Conservation (phyloP, 2,113 vertebrate species). For the Tragelaphus strepsiceros region DNA sequence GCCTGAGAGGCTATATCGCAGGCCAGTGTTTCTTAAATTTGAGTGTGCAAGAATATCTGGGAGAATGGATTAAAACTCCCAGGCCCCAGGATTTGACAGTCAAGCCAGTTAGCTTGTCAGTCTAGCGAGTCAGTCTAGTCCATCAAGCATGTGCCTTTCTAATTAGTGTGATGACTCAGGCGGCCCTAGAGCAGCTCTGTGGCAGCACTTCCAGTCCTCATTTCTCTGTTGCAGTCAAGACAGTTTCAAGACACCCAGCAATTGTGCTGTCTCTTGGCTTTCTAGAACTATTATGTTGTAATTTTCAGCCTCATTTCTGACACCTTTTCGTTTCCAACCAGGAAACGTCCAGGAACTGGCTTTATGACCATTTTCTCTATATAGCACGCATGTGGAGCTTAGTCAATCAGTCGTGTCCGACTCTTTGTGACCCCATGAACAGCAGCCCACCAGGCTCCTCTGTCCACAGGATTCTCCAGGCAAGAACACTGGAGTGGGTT, state of each 20-base stretch:
- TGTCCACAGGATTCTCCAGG: not conserved
- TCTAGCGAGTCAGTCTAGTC: not conserved
- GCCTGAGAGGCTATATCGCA: not conserved
- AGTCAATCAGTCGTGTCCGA: fast-evolving
- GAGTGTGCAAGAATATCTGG: not conserved
- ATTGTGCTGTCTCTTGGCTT: not conserved
- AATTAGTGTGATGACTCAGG: not conserved
- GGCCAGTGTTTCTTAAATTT: not conserved
- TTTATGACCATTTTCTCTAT: not conserved
- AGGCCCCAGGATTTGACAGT: not conserved
- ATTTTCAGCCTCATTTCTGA: not conserved
- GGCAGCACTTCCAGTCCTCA: not conserved
- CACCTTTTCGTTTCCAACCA: not conserved
- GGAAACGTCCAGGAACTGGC: not conserved
- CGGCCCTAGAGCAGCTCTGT: not conserved
- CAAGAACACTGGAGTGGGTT: not conserved
- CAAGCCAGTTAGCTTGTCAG: not conserved
- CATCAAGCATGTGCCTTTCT: not conserved
- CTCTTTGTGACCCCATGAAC: not conserved
- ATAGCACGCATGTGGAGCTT: not conserved
- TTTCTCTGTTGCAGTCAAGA: not conserved
- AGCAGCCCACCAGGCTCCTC: not conserved
- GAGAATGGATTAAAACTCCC: not conserved
- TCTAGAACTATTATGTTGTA: not conserved
- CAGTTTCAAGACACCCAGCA: not conserved